phyloP scores from a whole-genome alignment of 1,140 invertebrate genomes.

The Alviniconcha marisindica region DNA sequence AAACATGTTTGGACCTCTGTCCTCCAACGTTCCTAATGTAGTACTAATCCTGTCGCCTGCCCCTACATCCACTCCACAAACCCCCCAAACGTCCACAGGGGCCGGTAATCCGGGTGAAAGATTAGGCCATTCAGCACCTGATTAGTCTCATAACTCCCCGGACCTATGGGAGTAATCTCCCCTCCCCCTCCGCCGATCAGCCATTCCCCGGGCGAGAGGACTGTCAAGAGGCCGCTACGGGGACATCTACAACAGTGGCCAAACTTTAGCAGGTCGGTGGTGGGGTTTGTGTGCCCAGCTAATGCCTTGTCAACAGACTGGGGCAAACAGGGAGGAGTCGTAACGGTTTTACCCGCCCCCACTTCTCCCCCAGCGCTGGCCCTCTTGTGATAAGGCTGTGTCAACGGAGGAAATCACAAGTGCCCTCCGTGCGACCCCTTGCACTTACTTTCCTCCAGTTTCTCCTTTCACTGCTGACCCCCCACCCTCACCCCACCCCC shows the following conservation, averaged over 20 bases:
- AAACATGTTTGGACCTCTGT: background rate
- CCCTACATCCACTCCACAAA: background rate
- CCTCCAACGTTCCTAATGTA: background rate
- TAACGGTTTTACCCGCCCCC: background rate
- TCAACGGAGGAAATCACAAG: background rate
- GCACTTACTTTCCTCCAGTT: no score
- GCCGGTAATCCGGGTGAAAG: no score
- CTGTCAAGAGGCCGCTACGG: no score
- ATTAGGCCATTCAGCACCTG: background rate
- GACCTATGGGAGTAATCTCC: background rate
- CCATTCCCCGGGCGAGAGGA: no score
- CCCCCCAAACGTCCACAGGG: background rate
- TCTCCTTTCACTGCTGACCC: no score
- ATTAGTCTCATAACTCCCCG: background rate
- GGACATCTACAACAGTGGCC: background rate
- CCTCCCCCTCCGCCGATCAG: no score
- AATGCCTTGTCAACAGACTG: background rate
- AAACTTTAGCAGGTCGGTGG: background rate
- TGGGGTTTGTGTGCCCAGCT: background rate
- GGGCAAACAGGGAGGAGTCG: background rate
- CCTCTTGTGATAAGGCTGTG: constrained; percentile 16
- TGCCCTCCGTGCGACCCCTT: background rate
- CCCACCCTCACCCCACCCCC: constrained; percentile 1
- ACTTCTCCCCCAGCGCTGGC: background rate
- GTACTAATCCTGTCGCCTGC: no score